Evolutionary conservation across 1,140 invertebrate genomes (phyloP), one percentile per base, ranked within the genome.

Genomic region (Nephotettix cincticeps): DNA sequence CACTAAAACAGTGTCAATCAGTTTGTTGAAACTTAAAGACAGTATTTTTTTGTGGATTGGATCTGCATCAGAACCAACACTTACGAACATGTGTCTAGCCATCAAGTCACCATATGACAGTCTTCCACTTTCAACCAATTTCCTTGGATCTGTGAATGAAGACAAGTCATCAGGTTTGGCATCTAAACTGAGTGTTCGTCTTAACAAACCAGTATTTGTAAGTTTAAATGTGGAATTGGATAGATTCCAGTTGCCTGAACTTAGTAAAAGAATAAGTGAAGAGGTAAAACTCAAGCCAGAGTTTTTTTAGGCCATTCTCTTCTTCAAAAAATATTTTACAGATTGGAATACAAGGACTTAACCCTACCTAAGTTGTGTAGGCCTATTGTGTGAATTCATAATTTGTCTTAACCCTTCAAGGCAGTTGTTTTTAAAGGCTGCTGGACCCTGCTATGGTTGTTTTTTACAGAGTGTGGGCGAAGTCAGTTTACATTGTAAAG

Each of bases 131-230:
- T 27, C 56, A 29, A 27, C 56, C 28, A 21, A 61, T 3, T 11
- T 61, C 21, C 25, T 61, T 4, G 56, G 56, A 25, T 29, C 56
- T 9, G 14, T 11, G 23, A 61, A 13, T 27, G 56, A 61, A 9
- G 56, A 61, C 21, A 27, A 21, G 25, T 61, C 56, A 14, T 28
- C 56, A 14, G 56, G 21, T 4, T n/a, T 61, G 27, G 56, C 56
- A 14, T 61, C 56, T 1, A 11, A 61, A n/a, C 25, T 61, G 21
- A 27, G 14, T 9, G 28, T 14, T 11, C 56, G 56, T 28, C 47
- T 61, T 1, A 61, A 61, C 6, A 61, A 61, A 61, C 56, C 56
- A 21, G 56, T 61, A 25, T 61, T 61, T 61, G 56, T 61, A 14
- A 28, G 56, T 27, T 21, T 61, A 6, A 61, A 61, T 23, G 23